Evolutionary conservation across 2,888 invertebrate genomes (phyloP), one percentile per base, ranked within the genome.

Genomic region (Pegoplata infirma): DNA sequence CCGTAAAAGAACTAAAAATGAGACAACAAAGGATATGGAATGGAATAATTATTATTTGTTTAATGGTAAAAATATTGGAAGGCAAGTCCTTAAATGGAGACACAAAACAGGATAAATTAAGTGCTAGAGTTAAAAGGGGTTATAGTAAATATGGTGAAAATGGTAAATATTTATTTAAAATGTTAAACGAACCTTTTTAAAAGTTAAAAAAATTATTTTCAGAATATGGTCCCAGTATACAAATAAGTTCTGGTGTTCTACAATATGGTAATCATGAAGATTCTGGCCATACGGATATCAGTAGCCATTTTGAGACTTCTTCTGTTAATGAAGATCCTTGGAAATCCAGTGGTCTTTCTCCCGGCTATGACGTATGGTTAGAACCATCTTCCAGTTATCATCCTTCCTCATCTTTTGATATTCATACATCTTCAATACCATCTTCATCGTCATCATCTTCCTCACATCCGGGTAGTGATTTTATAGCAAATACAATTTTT

Each of bases 211-310:
- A 19, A 8, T 10, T n/a, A 40, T 44, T 23, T 40, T 16, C 28
- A 85, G 85, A 83, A 10, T 83, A 81, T 61, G 85, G 84, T 4
- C 83, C 85, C 0, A 74, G 84, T 0, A 77, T 84, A 46, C 84
- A 84, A 16, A 84, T 87, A 1, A 86, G 81, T 19, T 87, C 86
- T 0, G 82, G 83, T 0, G 81, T 87, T 7, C 63, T 87, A 10
- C 84, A 86, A 5, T 73, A 85, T 19, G 59, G 77, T 8, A 55
- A 75, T 10, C 59, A 63, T 0, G 66, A 76, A 8, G 63, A 79
- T 14, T 46, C 47, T n/a, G 56, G 14, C 47, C 51, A n/a, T 53
- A 53, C 25, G 51, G 51, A 25, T 5, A 32, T 3, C 10, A 17
- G 14, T 17, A 46, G 14, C 32, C 75, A 44, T 19, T 61, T 25